A percentile compares a stretch with the other conserved stretches of the same genome.
These are phyloP conservation scores for Agraylea sexmaculata DNA, from an alignment of 1,140 invertebrate genomes.

Conservation along the genomic window DNA sequence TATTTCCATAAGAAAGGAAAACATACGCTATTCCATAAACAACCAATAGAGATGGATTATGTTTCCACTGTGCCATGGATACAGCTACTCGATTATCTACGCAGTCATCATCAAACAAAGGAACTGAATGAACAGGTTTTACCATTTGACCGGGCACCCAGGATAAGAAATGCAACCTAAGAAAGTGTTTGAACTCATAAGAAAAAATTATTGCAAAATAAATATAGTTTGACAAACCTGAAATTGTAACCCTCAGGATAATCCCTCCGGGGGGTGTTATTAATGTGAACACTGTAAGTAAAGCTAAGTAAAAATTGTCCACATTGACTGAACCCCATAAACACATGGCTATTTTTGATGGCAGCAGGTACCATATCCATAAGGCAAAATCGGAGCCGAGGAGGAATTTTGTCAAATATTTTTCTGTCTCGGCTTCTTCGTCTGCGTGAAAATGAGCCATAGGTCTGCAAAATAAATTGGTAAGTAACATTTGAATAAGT, in stretches of 20 bases:
- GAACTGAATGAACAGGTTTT: slow-evolving; percentile 34
- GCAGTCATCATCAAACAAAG: slow-evolving; percentile 44
- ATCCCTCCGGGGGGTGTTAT: slow-evolving; percentile 4
- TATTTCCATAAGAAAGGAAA: background rate
- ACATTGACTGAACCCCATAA: slow-evolving; percentile 87
- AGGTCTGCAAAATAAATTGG: slow-evolving; percentile 29
- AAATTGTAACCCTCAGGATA: slow-evolving; percentile 33
- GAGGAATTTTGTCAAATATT: slow-evolving; percentile 47
- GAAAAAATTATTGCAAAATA: background rate
- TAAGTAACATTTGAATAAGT: too few relatives aligned
- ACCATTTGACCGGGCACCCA: slow-evolving; percentile 36
- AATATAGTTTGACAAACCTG: slow-evolving; percentile 28
- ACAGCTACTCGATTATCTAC: slow-evolving; percentile 45
- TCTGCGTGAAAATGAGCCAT: slow-evolving; percentile 32
- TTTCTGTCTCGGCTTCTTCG: slow-evolving; percentile 28
- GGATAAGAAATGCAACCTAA: slow-evolving; percentile 34
- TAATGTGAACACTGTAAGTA: slow-evolving; percentile 24
- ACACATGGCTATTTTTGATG: slow-evolving; percentile 56
- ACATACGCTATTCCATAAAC: slow-evolving; percentile 44
- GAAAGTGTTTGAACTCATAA: slow-evolving; percentile 5
- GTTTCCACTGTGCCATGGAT: slow-evolving; percentile 47
- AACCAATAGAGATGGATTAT: slow-evolving; percentile 42
- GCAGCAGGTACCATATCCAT: slow-evolving; percentile 42
- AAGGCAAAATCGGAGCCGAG: slow-evolving; percentile 45
- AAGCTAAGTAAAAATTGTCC: slow-evolving; percentile 87